Evolutionary conservation across 2,888 invertebrate genomes (phyloP), one percentile per base, ranked within the genome.

Genomic region (Drosophila robusta): DNA sequence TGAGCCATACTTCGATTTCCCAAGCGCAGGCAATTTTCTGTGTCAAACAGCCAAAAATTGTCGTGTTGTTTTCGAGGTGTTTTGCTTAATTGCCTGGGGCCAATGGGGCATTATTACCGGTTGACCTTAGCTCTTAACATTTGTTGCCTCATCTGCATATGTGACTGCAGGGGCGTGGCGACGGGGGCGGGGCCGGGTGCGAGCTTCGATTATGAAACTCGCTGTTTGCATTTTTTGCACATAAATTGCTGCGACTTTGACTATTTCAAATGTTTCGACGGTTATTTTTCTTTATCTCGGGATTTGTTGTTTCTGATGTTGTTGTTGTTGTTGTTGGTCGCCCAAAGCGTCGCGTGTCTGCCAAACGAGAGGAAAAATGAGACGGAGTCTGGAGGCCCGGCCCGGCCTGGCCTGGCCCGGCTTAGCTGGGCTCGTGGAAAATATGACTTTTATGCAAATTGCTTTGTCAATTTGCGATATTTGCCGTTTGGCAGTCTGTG

Each of bases 361-460:
- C 41, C 69, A 60, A 74, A 54, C 12, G 18, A 42, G 45, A 50
- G 36, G 54, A 78, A 73, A 76, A 68, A 80, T 68, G 68, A 69
- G 66, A 50, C 60, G 51, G 56, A 66, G 64, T 63, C 75, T 80
- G 55, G 50, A 78, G 81, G 85, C 65, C 26, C 69, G 80, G 82
- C 86, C 16, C 61, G 70, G 78, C 70, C 16, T 2, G 18, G 18
- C 18, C n/a, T 0, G 74, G 78, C 54, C 16, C 61, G 70, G 78
- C 70, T 62, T 49, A 11, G 45, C 29, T 29, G 29, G 29, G 29
- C 29, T 29, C 29, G 29, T 29, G 32, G 44, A 64, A 87, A 84
- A 84, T 88, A 86, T 86, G 83, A 88, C 75, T 88, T 86, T 84
- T 84, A 84, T 84, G 88, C 88, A 84, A 84, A 84, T 84, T 79